A percentile compares a stretch with the other conserved stretches of the same genome.
Conservation (phyloP, 2,113 vertebrate genomes). For the Maccullochella peelii region DNA sequence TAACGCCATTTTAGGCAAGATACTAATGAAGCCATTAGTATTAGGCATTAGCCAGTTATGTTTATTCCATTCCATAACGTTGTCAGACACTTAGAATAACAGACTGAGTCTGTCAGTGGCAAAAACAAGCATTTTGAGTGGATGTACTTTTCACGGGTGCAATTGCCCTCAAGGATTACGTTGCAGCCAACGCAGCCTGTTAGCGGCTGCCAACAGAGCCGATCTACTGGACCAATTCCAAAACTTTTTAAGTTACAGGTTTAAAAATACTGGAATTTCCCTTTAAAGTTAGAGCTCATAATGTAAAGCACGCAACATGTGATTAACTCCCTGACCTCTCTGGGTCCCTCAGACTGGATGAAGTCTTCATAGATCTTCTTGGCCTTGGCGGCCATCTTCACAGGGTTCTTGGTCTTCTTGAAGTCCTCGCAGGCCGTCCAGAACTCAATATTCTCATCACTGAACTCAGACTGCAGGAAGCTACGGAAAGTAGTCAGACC, state of each 20-base stretch:
- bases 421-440: slow-evolving; percentile 96
- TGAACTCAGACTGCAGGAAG: slow-evolving; percentile 98
- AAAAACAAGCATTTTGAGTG: no score
- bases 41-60: not conserved
- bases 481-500: slow-evolving; percentile 89
- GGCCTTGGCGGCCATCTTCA: slow-evolving; percentile 90
- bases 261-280: no score
- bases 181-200: no score
- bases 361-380: slow-evolving; percentile 97
- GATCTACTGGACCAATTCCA: no score
- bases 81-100: no score
- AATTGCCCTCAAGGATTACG: no score
- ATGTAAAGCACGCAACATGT: not conserved
- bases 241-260: no score
- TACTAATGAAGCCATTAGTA: no score
- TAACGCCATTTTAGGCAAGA: not conserved
- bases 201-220: no score
- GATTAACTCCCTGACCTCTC: slow-evolving; percentile 88
- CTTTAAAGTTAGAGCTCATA: no score
- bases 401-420: slow-evolving; percentile 89
- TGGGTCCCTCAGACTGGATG: slow-evolving; percentile 93
- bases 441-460: slow-evolving; percentile 95
- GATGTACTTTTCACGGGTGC: no score
- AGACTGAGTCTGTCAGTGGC: no score
- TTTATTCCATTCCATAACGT: not conserved